A percentile compares a stretch with the other conserved stretches of the same genome.
These are phyloP conservation scores for Myopa tessellatipennis DNA, from an alignment of 2,888 invertebrate species.

Conservation along the genomic window DNA sequence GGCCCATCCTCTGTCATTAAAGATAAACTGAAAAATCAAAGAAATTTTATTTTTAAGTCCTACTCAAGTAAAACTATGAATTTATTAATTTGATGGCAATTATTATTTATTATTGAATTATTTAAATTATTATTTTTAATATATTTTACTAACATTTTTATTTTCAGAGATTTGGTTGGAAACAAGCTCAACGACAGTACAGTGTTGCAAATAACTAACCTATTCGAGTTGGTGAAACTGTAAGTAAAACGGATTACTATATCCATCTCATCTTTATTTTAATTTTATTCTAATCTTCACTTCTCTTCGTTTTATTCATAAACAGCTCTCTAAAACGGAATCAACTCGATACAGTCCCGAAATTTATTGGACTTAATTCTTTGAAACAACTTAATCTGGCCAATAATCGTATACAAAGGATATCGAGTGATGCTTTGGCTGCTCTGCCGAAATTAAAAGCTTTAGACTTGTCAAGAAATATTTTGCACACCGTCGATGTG, in stretches of 20 bases:
- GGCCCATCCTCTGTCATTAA: too few species aligned
- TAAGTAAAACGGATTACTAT: constrained; percentile 59
- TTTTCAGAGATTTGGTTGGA: constrained; percentile 71
- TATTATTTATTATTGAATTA: not conserved
- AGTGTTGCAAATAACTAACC: constrained; percentile 68
- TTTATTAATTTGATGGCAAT: too few species aligned
- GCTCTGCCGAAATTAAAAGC: constrained; percentile 72
- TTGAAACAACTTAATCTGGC: constrained; percentile 82
- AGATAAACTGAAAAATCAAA: too few species aligned
- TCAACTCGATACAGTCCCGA: constrained; percentile 80
- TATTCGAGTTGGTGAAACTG: constrained; percentile 70
- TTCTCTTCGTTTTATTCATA: not conserved
- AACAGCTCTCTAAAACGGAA: constrained; percentile 78
- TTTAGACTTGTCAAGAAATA: constrained; percentile 69
- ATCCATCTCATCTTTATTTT: not conserved
- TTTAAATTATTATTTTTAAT: not conserved
- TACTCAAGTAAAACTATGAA: too few species aligned
- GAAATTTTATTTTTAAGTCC: too few species aligned
- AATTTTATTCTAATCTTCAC: not conserved
- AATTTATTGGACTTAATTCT: constrained; percentile 81
- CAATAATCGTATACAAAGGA: constrained; percentile 81
- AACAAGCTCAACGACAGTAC: constrained; percentile 71
- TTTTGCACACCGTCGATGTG: constrained; percentile 64
- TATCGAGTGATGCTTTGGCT: constrained; percentile 89
- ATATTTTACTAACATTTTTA: too few species aligned